Conservation (phyloP, 2,797 vertebrate genomes). For the Heliangelus exortis region DNA sequence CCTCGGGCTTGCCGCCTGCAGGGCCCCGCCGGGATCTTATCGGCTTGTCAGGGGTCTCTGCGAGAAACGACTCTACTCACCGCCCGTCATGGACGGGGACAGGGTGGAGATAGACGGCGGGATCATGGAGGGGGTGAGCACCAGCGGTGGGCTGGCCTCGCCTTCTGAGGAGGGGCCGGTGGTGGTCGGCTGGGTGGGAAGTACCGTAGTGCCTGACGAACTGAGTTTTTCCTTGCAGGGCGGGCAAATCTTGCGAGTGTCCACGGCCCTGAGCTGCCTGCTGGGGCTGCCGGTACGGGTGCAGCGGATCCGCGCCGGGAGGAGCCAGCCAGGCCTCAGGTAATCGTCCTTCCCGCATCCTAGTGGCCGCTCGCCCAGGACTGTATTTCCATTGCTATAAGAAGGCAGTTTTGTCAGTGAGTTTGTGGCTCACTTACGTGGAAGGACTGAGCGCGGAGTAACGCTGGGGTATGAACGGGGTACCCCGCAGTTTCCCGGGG, state of each 20-base stretch:
- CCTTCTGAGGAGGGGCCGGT: not conserved
- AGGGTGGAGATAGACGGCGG: conserved; percentile 90
- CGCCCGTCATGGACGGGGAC: conserved; percentile 71
- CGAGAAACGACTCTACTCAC: not conserved
- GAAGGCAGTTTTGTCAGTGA: not conserved
- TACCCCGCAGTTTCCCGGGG: not conserved
- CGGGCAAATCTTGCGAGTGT: conserved; percentile 92
- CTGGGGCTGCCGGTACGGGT: conserved; percentile 85
- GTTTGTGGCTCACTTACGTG: rapidly evolving
- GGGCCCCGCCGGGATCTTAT: rapidly evolving
- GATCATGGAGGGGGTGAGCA: conserved; percentile 94
- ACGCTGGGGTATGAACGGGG: rapidly evolving
- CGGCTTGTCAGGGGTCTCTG: not conserved
- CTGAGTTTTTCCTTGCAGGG: conserved; percentile 80
- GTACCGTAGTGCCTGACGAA: not conserved
- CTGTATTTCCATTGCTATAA: not conserved
- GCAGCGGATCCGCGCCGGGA: conserved; percentile 90
- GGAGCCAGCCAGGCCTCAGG: conserved; percentile 94
- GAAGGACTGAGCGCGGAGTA: not conserved
- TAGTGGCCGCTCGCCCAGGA: not conserved
- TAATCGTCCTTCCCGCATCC: conserved; percentile 37
- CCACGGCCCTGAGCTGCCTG: conserved; percentile 91
- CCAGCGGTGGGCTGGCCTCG: not conserved
- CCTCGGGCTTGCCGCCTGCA: not conserved
- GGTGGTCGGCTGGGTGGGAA: not conserved